Percentiles rank a stretch among this genome's conserved stretches.
These are phyloP conservation scores for Venturia canescens DNA, from an alignment of 1,140 invertebrate genomes.

Conservation along the genomic window DNA sequence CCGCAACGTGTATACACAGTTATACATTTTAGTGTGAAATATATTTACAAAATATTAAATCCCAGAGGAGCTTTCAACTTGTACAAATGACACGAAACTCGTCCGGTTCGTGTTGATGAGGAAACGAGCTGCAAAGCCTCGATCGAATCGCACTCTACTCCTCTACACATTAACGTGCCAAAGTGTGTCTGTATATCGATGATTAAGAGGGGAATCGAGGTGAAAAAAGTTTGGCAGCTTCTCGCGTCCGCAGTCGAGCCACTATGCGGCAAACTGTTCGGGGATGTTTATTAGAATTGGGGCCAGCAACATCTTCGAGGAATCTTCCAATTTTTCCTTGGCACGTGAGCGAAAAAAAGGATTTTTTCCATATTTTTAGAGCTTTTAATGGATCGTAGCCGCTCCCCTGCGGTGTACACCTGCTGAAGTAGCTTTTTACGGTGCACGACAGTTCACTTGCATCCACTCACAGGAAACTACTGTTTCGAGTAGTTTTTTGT, in stretches of 20 bases:
- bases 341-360: too few relatives aligned
- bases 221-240: slow-evolving; percentile 16
- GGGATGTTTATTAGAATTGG: slow-evolving; percentile 2
- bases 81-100: slow-evolving; percentile 15
- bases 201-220: not conserved
- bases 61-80: not conserved
- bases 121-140: slow-evolving; percentile 44
- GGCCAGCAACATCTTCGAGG: not conserved
- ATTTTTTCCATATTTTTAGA: too few relatives aligned
- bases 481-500: too few relatives aligned
- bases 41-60: not conserved
- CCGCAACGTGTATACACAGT: slow-evolving; percentile 31
- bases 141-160: not conserved
- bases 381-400: too few relatives aligned
- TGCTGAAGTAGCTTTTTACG: too few relatives aligned
- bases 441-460: too few relatives aligned
- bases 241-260: not conserved
- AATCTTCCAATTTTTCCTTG: too few relatives aligned
- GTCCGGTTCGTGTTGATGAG: slow-evolving; percentile 26
- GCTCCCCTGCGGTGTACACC: too few relatives aligned
- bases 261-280: not conserved
- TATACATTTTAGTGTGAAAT: not conserved
- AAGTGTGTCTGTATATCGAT: not conserved
- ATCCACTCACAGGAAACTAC: too few relatives aligned
- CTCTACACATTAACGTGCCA: not conserved